Evolutionary conservation across 2,797 vertebrate species (phyloP), one percentile per base, ranked within the genome.

Genomic region (Spatula versicolor): DNA sequence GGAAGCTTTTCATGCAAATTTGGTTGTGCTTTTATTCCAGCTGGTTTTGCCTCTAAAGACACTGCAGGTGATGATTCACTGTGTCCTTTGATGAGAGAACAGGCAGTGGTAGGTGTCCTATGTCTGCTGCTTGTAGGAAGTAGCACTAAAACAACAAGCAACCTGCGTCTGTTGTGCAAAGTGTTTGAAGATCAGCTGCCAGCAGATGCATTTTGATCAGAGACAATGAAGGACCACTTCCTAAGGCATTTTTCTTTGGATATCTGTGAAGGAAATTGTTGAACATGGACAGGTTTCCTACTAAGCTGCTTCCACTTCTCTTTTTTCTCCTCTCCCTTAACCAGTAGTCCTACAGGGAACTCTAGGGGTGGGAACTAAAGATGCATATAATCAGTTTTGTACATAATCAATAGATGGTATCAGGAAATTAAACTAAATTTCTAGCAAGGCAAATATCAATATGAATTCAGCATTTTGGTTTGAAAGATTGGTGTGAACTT

Each of bases 121-220:
- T 81, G 82, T 62, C 84, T 85, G 20, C 68, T 0, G 2, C 73
- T 82, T 23, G 20, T 5, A 68, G 45, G 43, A 55, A 46, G 64
- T 6, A 62, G 66, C 68, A 26, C 31, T 59, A 48, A 89, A n/a
- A 1, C 81, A 37, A 13, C 0, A 15, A 56, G 67, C n/a, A 60
- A 45, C 37, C 59, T 8, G 55, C 0, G 1, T 68, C 77, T 89
- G 73, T 41, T 41, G 22, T 13, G 11, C 37, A 12, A 26, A 67
- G 48, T 1, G 0, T 81, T 91, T 88, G 71, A 94, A 80, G 72
- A 60, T 59, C 0, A 0, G 45, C 79, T 88, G 84, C 84, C 89
- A 92, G 84, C 67, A 88, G 84, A 86, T 37, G 25, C 37, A 7
- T 92, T 91, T 88, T 86, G 88, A 93, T 96, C 84, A 84, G 60